Conservation (phyloP, 2,113 vertebrate genomes). For the Pionites leucogaster region DNA sequence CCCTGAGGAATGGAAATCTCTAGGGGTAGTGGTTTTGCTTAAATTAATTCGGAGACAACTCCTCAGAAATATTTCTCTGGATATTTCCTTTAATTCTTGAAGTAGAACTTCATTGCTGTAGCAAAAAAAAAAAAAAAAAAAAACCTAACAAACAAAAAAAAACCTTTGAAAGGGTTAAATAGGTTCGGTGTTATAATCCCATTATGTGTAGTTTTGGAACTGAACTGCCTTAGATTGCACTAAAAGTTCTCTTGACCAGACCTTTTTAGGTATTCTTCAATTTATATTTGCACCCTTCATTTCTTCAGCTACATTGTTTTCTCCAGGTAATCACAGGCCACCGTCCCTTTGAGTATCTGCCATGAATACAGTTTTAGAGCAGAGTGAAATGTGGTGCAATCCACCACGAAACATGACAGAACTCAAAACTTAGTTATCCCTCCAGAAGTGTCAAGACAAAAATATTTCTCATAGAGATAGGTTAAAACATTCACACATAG, state of each 20-base stretch:
- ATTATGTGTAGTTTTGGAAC: neutral
- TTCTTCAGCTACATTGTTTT: neutral
- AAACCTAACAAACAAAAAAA: neutral
- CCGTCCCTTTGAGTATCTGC: neutral
- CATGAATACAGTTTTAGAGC: neutral
- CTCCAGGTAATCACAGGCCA: neutral
- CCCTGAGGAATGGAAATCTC: neutral
- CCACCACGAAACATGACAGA: neutral
- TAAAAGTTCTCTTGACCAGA: neutral
- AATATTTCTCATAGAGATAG: neutral
- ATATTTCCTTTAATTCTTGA: neutral
- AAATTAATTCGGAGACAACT: neutral
- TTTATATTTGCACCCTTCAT: neutral
- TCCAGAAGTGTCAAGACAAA: neutral
- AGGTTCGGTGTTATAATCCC: neutral
- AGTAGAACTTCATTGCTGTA: neutral
- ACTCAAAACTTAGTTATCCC: neutral
- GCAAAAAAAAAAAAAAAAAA: neutral
- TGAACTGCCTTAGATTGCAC: neutral
- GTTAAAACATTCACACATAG: neutral
- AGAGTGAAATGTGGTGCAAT: neutral
- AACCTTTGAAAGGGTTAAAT: neutral
- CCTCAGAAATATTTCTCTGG: neutral
- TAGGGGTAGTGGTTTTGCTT: neutral
- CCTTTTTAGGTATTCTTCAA: neutral